phyloP scores from a whole-genome alignment of 2,888 invertebrate species.

The Oscheius sp. region DNA sequence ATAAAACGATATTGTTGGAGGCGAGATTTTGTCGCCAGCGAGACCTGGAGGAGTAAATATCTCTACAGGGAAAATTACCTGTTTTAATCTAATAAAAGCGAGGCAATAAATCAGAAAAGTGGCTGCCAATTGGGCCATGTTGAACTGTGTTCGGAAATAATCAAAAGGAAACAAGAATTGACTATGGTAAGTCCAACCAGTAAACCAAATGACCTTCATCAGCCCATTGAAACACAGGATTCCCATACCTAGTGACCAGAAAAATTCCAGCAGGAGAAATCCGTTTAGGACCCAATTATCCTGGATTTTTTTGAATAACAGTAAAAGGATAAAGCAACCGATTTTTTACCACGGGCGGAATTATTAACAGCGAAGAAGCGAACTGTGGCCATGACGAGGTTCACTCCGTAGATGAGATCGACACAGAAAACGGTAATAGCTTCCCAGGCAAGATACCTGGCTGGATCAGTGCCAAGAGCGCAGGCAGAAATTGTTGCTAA shows the following conservation, averaged over 20 bases:
- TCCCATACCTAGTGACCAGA: neutral
- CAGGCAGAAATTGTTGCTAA: neutral
- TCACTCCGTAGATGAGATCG: conserved; percentile 14
- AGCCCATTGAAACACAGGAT: neutral
- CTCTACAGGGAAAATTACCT: neutral
- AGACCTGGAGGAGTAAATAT: neutral
- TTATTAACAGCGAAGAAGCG: conserved; percentile 3
- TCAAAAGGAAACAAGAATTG: conserved; percentile 1
- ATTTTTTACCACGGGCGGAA: neutral
- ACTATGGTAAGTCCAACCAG: neutral
- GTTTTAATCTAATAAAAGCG: neutral
- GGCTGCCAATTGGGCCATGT: neutral
- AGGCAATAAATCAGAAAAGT: conserved; percentile 1
- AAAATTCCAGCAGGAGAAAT: neutral
- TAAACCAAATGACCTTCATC: conserved; percentile 13
- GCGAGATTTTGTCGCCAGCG: neutral
- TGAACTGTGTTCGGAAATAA: conserved; percentile 3
- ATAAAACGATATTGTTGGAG: neutral
- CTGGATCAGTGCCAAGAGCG: neutral
- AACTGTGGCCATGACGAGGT: conserved; percentile 3
- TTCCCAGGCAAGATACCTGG: conserved; percentile 13
- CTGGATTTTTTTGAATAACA: neutral
- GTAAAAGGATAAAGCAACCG: neutral
- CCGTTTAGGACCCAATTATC: neutral
- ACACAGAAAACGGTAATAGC: conserved; percentile 6